These are phyloP conservation scores for Tringa solitaria DNA, from an alignment of 2,113 vertebrate genomes.

Conservation along the genomic window DNA sequence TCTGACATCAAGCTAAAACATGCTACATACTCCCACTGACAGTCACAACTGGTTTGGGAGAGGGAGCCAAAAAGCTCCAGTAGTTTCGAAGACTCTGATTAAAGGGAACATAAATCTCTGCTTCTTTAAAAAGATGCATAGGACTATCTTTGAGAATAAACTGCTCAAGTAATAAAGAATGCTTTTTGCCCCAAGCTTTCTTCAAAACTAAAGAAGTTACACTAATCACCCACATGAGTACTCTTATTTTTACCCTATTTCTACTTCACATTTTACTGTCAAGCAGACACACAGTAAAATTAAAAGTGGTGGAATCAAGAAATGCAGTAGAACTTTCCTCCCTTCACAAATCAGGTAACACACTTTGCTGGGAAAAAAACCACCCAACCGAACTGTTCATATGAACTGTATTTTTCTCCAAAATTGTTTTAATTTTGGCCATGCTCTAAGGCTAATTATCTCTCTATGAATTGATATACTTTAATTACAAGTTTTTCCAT, in stretches of 20 bases:
- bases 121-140: not conserved
- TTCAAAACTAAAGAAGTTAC: not conserved
- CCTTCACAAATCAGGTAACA: not conserved
- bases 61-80: not conserved
- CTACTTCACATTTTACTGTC: not conserved
- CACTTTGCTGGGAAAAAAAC: not conserved
- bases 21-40: not conserved
- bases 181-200: not conserved
- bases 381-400: not conserved
- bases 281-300: not conserved
- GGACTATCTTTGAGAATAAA: not conserved
- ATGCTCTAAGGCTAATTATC: not conserved
- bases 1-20: not conserved
- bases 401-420: not conserved
- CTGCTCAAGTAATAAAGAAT: not conserved
- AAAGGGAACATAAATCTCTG: not conserved
- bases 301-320: not conserved
- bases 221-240: not conserved
- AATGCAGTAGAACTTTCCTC: not conserved
- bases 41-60: not conserved
- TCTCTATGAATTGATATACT: not conserved
- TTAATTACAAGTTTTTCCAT: not conserved
- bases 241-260: not conserved
- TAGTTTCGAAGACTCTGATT: accelerated
- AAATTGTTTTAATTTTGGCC: not conserved